Base-by-base conservation (phyloP, 1,140 invertebrate genomes). In the Gerris buenoi region DNA sequence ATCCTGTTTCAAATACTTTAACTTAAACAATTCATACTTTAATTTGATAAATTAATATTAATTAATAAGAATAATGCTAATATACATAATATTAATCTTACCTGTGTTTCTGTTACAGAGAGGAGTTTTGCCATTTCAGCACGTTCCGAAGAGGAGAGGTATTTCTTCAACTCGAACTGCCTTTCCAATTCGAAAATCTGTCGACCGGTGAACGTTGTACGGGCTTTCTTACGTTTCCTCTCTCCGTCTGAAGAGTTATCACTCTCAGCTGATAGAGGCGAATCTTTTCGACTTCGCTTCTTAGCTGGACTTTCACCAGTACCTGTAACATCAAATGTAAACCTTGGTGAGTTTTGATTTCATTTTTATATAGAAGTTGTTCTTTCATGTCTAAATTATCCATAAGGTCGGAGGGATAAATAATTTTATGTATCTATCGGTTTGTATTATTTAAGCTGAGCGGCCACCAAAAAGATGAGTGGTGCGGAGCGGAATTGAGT, bases 171-270 rank as follows among this genome's bases (percentile, higher is more conserved):
- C 79, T 97, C 94, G 76, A 97, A 97, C 78, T 95, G 88, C 76
- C 93, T 91, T 79, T 97, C 94, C 75, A 97, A 79, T 79, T 96
- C 94, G 79, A 95, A 97, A 75, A 97, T 96, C 81, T 97, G 94
- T 63, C 92, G 77, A 1, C 93, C 94, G 0, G 93, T 95, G 80
- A 97, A 97, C 0, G 93, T 96, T 18, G 94, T 97, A 68, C 94
- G 80, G 0, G 93, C 93, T 75, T 97, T 97, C 80, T 96, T 96
- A 80, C 94, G 90, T 74, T 93, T 91, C 33, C 82, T 79, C 64
- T 86, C 86, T 56, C 81, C 82, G 23, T 82, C 82, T 23, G 83
- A 79, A 72, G 69, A 70, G 63, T 65, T 56, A 65, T 59, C 61
- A 65, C 62, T 25, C 29, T 28, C 65, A 62, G 29, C 2, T 22